Percentiles rank a stretch among this genome's conserved stretches.
Conservation (phyloP, 2,888 invertebrate species). For the Mesochorus sp. region DNA sequence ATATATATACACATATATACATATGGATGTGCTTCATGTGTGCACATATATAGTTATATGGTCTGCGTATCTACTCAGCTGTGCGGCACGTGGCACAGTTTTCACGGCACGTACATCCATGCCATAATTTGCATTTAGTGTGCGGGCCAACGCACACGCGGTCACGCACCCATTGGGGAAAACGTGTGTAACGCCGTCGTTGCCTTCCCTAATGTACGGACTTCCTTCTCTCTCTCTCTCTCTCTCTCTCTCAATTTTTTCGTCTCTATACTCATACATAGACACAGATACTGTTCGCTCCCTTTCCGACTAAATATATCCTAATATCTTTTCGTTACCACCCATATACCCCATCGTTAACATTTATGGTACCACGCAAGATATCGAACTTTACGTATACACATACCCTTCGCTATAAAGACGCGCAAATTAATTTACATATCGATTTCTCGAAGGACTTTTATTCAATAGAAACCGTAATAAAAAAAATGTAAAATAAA, state of each 20-base stretch:
- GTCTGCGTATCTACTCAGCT: slow-evolving; percentile 41
- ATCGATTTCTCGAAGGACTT: too few species aligned
- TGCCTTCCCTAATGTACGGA: slow-evolving; percentile 16
- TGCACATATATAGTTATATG: not conserved
- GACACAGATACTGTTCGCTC: not conserved
- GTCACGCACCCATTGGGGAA: slow-evolving; percentile 66
- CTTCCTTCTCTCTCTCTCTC: slow-evolving; percentile 9
- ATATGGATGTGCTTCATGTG: not conserved
- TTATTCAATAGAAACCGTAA: too few species aligned
- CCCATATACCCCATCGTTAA: not conserved
- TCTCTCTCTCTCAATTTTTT: too few species aligned
- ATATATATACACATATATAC: too few species aligned
- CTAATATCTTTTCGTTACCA: slow-evolving; percentile 29
- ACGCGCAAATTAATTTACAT: too few species aligned
- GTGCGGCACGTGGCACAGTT: slow-evolving; percentile 71
- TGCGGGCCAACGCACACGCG: slow-evolving; percentile 65
- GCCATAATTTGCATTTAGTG: slow-evolving; percentile 71
- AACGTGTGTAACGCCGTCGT: slow-evolving; percentile 18
- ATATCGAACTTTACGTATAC: too few species aligned
- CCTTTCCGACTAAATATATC: slow-evolving; percentile 42
- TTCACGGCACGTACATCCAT: slow-evolving; percentile 68
- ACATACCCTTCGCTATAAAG: too few species aligned
- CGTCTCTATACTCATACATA: too few species aligned
- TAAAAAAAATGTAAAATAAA: too few species aligned
- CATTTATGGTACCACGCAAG: too few species aligned